A percentile compares a stretch with the other conserved stretches of the same genome.
These are phyloP conservation scores for Ailuropoda melanoleuca DNA, from an alignment of 2,113 vertebrate genomes.

Conservation along the genomic window DNA sequence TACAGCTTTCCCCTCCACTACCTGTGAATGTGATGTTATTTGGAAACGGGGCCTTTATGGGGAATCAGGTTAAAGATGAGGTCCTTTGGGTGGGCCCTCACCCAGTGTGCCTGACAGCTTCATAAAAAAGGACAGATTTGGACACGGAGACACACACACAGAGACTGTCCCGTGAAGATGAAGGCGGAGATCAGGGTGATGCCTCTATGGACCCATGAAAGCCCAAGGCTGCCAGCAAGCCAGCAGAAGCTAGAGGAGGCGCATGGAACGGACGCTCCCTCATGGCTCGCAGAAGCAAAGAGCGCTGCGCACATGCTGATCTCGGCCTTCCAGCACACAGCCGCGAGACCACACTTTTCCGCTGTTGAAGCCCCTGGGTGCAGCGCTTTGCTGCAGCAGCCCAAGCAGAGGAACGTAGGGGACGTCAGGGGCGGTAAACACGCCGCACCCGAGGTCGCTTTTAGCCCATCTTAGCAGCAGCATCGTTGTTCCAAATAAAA, in stretches of 20 bases:
- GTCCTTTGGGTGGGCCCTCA: not conserved
- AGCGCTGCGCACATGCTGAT: not conserved
- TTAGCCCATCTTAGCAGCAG: slow-evolving; percentile 5
- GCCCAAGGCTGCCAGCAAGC: not conserved
- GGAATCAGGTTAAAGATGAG: not conserved
- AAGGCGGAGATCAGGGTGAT: not conserved
- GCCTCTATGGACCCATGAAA: not conserved
- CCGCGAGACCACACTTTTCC: not conserved
- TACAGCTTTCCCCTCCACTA: not conserved
- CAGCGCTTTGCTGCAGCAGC: not conserved
- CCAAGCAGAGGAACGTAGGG: not conserved
- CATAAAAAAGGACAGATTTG: not conserved
- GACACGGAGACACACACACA: not conserved
- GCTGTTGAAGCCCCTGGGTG: not conserved
- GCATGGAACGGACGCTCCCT: not conserved
- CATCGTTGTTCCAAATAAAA: slow-evolving; percentile 25
- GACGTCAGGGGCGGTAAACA: not conserved
- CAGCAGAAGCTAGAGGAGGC: not conserved
- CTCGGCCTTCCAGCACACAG: not conserved
- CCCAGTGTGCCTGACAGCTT: not conserved
- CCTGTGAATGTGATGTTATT: not conserved
- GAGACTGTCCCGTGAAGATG: not conserved
- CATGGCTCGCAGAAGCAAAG: not conserved
- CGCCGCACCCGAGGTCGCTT: not conserved
- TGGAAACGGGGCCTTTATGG: not conserved